These are phyloP conservation scores for Sebastes oblongus DNA, from an alignment of 2,797 vertebrate species.

Conservation along the genomic window DNA sequence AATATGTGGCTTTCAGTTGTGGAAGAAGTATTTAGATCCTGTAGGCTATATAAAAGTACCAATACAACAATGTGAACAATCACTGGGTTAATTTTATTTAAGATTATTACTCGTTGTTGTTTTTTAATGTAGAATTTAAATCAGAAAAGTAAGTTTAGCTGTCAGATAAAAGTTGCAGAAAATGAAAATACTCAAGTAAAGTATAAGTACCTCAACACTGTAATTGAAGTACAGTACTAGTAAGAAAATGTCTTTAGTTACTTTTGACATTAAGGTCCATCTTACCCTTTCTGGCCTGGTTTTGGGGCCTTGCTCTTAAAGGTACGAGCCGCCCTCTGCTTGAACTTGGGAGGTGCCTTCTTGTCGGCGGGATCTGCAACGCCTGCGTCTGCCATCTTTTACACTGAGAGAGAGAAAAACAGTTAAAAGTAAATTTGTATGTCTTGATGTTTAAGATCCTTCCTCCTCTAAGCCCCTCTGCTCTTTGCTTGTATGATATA, in stretches of 20 bases:
- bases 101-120: background rate
- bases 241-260: background rate
- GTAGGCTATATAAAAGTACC: background rate
- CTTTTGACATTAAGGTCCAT: background rate
- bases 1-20: background rate
- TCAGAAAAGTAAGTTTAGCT: background rate
- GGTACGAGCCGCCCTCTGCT: conserved; percentile 82
- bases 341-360: conserved; percentile 84
- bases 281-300: conserved; percentile 84
- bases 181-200: too few relatives aligned
- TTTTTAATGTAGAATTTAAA: background rate
- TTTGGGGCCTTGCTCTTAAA: conserved; percentile 88
- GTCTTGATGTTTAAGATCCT: background rate
- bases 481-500: background rate
- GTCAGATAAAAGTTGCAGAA: too few relatives aligned
- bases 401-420: conserved; percentile 12
- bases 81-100: background rate
- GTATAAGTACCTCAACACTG: background rate
- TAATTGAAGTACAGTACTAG: background rate
- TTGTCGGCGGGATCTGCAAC: conserved; percentile 68
- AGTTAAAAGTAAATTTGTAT: background rate
- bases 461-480: background rate
- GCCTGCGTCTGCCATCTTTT: conserved; percentile 59
- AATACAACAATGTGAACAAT: background rate
- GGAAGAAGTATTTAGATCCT: too few relatives aligned